These are phyloP conservation scores for Dione vanillae DNA, from an alignment of 2,888 invertebrate species.

Conservation along the genomic window DNA sequence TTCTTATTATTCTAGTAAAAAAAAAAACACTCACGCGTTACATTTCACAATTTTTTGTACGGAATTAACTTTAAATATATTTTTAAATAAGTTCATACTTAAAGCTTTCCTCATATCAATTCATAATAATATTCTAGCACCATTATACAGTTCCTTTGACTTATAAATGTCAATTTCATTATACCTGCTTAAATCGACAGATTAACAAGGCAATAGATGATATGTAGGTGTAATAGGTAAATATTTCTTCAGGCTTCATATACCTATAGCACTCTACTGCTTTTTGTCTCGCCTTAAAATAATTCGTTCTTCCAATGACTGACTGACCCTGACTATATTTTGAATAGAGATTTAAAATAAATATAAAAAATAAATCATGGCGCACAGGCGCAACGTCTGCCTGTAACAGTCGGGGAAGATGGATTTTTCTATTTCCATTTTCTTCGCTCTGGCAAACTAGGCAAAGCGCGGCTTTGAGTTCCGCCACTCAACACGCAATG, in stretches of 20 bases:
- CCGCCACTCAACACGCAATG: no score
- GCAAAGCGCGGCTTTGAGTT: no score
- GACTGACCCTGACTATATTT: no score
- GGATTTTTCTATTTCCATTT: no score
- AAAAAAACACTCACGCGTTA: background rate
- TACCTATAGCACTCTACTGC: no score
- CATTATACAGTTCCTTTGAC: background rate
- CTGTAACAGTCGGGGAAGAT: no score
- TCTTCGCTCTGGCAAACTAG: no score
- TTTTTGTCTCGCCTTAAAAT: no score
- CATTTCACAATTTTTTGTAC: background rate
- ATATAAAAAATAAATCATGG: background rate
- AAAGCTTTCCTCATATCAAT: background rate
- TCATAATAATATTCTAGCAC: background rate
- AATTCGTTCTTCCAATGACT: no score
- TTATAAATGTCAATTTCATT: background rate
- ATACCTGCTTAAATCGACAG: background rate
- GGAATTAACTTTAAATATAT: background rate
- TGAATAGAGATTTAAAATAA: background rate
- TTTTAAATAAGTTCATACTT: background rate
- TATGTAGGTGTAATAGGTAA: no score
- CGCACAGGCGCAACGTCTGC: background rate
- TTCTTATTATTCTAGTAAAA: background rate
- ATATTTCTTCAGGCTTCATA: no score
- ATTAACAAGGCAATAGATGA: background rate